Evolutionary conservation across 2,888 invertebrate species (phyloP), one percentile per base, ranked within the genome.

Genomic region (Agapetus fuscipes): DNA sequence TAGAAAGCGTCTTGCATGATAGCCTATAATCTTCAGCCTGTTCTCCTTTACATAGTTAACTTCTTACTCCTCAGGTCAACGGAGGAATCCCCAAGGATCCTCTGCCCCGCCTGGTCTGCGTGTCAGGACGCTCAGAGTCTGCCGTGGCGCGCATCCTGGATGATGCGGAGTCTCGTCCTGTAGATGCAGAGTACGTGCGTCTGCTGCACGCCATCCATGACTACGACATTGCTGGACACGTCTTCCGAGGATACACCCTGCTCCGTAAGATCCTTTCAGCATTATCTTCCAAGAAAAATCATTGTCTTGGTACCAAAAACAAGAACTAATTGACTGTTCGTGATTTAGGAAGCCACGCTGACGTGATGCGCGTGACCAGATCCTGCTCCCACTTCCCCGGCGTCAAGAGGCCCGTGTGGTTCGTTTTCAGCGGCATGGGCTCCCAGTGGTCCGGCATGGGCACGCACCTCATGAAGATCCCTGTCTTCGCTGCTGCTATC

Each of bases 351-450:
- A 45, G 52, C 3, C 43, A 49, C 12, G 45, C 42, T 3, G 42
- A 45, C 1, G 14, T 42, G 5, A 55, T 64, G 2, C 57, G 64
- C 0, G 46, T 72, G 2, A 54, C 62, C 0, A 69, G 69, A 26
- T 72, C 76, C 25, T 59, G 75, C 15, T 68, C 76, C 49, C 76
- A 78, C 57, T 76, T 71, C 55, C 68, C 75, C 0, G 80, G 78
- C 1, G 64, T 71, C 0, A 71, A 71, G 37, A 71, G 81, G 1
- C 86, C 90, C 2, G 66, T 91, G 1, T 90, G 90, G 78, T 91
- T 84, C 62, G 79, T 91, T 28, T 94, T 89, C 65, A 86, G 91
- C 36, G 91, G 91, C 20, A 86, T 94, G 87, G 88, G 89, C 2
- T 82, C 85, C 0, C 88, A 90, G 54, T 91, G 90, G 89, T 64